Evolutionary conservation across 2,888 invertebrate species (phyloP).

Genomic region (Drosophila suboccidentalis): DNA sequence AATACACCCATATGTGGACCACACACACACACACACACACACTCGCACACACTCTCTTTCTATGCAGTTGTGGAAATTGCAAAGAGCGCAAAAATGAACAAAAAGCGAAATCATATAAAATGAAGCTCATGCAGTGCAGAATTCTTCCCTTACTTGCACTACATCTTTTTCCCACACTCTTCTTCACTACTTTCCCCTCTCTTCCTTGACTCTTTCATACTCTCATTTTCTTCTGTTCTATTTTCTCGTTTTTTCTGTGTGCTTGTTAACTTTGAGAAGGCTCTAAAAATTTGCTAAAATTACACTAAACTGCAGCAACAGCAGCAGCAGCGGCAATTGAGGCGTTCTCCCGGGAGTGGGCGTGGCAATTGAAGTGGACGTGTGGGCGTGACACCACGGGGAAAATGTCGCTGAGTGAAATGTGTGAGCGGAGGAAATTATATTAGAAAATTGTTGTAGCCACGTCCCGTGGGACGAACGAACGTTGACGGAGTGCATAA

Average conservation of each 20-base stretch:
- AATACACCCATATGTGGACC: conserved; percentile 6
- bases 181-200: too few species aligned
- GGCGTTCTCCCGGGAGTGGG: not conserved
- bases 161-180: not conserved
- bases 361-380: conserved; percentile 15
- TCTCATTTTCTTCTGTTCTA: not conserved
- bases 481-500: conserved; percentile 42
- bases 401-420: conserved; percentile 43
- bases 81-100: conserved; percentile 32
- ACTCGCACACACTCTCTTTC: conserved; percentile 3
- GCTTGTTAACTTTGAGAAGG: conserved; percentile 39
- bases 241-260: conserved; percentile 4
- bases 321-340: conserved; percentile 4
- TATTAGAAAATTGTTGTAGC: conserved; percentile 51
- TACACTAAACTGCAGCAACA: conserved; percentile 45
- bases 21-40: conserved; percentile 17
- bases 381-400: conserved; percentile 10
- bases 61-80: conserved; percentile 37
- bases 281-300: conserved; percentile 55
- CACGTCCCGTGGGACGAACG: conserved; percentile 29
- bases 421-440: conserved; percentile 45
- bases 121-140: conserved; percentile 34
- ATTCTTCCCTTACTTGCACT: conserved; percentile 13
- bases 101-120: conserved; percentile 51
- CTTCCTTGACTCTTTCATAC: not conserved